phyloP scores from a whole-genome alignment of 2,888 invertebrate species.

The Trichogramma evanescens region DNA sequence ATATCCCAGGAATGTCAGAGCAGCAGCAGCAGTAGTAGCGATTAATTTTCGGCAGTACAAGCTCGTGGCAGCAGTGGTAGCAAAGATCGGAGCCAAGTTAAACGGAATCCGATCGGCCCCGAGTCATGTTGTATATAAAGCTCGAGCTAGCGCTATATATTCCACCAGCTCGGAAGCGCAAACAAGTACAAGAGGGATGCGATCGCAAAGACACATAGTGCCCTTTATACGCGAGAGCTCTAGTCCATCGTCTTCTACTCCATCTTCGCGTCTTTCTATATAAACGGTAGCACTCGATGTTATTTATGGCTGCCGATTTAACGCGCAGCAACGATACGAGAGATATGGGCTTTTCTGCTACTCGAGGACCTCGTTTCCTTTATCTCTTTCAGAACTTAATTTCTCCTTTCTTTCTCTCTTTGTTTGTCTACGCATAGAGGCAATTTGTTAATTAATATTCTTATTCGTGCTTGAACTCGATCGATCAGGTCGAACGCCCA shows the following conservation, averaged over 20 bases:
- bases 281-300: slow-evolving; percentile 21
- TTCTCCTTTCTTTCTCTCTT: slow-evolving; percentile 7
- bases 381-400: slow-evolving; percentile 14
- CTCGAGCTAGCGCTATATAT: slow-evolving; percentile 4
- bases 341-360: slow-evolving; percentile 15
- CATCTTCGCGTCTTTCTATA: neutral
- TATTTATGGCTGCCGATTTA: slow-evolving; percentile 46
- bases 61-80: neutral
- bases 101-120: slow-evolving; percentile 25
- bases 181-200: slow-evolving; percentile 28
- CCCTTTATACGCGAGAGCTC: slow-evolving; percentile 21
- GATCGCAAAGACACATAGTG: slow-evolving; percentile 34
- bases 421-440: neutral
- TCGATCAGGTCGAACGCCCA: slow-evolving; percentile 9
- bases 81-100: slow-evolving; percentile 10
- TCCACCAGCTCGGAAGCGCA: neutral
- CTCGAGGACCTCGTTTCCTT: slow-evolving; percentile 7
- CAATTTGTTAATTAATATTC: slow-evolving; percentile 17
- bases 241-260: too few relatives aligned
- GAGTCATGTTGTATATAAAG: slow-evolving; percentile 25
- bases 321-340: slow-evolving; percentile 36
- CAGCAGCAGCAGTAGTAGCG: neutral
- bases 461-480: too few relatives aligned
- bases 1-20: too few relatives aligned
- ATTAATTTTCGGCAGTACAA: neutral